Evolutionary conservation across 2,888 invertebrate species (phyloP), one percentile per base, ranked within the genome.

Genomic region (Xylota sylvarum): DNA sequence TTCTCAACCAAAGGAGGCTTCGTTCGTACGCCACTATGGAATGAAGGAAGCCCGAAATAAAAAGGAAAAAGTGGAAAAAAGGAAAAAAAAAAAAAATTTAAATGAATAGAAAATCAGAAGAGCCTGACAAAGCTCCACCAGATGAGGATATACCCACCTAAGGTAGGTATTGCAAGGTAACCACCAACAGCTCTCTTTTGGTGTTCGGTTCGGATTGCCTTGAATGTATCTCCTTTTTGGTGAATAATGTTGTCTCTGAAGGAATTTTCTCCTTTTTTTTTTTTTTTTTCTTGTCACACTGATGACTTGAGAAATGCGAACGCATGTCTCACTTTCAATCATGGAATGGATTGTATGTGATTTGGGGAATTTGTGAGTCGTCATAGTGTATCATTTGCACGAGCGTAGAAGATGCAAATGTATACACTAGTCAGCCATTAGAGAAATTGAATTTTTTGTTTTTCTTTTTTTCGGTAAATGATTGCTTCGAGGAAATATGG

Each of bases 321-420:
- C 67, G 60, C 74, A 67, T 65, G 79, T 56, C 73, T 65, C 72
- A 37, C 50, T 58, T 80, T 58, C 80, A 81, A 81, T 81, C 74
- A 67, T 35, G 1, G 46, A 30, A 81, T 81, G 23, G 43, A 43
- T 23, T 23, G n/a, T 50, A 17, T 65, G 35, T 67, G 80, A 72
- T 81, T 58, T n/a, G 64, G 70, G 70, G 19, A 40, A 35, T 52
- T 58, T 50, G 56, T 50, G 40, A 46, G 48, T 50, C 37, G 58
- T 40, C 67, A 65, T 48, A 14, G 50, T 40, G 48, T 37, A 40
- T 50, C 56, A 77, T 67, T 60, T 73, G 10, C 32, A 70, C 70
- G 27, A 30, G 40, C 14, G 9, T 14, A n/a, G 17, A 46, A 35
- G 37, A 72, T 48, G 14, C 58, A 56, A 12, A 37, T 19, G 37